Percentiles rank a stretch among this genome's conserved stretches.
Conservation (phyloP, 1,140 invertebrate species). For the Drosophila persimilis region DNA sequence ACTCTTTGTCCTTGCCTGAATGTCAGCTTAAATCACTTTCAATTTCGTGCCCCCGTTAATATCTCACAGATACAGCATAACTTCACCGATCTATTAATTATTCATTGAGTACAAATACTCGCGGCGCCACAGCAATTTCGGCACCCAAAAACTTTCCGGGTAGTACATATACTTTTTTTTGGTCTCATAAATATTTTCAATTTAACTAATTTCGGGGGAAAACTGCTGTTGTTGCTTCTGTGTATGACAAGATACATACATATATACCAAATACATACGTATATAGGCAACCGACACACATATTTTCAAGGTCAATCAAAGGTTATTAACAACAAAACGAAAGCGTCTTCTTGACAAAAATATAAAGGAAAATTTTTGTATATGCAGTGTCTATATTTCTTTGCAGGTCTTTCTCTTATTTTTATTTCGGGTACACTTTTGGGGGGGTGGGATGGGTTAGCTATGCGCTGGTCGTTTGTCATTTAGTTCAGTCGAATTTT, state of each 20-base stretch:
- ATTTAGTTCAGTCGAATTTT: neutral
- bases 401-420: conserved; percentile 23
- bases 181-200: conserved; percentile 37
- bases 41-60: conserved; percentile 33
- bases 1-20: conserved; percentile 74
- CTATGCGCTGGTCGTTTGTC: neutral
- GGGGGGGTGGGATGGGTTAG: conserved; percentile 3
- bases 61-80: no score
- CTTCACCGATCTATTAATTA: conserved; percentile 38
- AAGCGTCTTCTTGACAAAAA: conserved; percentile 43
- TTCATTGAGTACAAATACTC: conserved; percentile 24
- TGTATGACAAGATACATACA: neutral
- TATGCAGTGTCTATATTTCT: conserved; percentile 28
- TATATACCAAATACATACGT: neutral
- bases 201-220: conserved; percentile 66
- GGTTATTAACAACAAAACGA: conserved; percentile 77
- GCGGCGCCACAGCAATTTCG: conserved; percentile 2
- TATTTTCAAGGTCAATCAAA: conserved; percentile 81
- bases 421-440: conserved; percentile 51
- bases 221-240: neutral
- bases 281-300: conserved; percentile 37
- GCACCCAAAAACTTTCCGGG: conserved; percentile 29
- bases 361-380: conserved; percentile 63
- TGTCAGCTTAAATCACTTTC: conserved; percentile 69
- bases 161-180: conserved; percentile 25